A percentile compares a stretch with the other conserved stretches of the same genome.
Evolutionary conservation across 1,140 invertebrate species (phyloP).

Genomic region (Vanessa atalanta): DNA sequence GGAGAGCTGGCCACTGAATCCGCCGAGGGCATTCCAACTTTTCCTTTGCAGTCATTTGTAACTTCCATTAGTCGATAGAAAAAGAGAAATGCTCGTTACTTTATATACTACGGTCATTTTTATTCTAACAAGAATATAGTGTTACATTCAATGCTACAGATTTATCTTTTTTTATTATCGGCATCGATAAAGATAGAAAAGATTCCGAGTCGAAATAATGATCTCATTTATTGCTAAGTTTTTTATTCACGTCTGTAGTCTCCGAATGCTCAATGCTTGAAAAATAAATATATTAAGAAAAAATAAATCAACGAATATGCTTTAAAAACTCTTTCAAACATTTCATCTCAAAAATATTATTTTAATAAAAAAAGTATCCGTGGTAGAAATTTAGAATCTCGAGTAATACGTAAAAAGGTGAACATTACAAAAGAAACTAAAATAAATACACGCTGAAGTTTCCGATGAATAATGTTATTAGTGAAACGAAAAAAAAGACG

Average conservation of each 20-base stretch:
- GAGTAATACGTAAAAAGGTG: background rate
- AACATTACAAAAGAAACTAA: background rate
- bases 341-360: too few species aligned
- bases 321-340: too few species aligned
- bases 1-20: constrained; percentile 22
- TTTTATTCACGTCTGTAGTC: too few species aligned
- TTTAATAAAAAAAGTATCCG: background rate
- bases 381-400: background rate
- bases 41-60: constrained; percentile 29
- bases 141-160: background rate
- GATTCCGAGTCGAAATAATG: too few species aligned
- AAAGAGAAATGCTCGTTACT: constrained; percentile 23
- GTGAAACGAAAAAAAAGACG: background rate
- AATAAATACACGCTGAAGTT: background rate
- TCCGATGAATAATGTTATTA: constrained; percentile 15
- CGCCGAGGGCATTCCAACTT: constrained; percentile 27
- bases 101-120: constrained; percentile 10
- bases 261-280: too few species aligned
- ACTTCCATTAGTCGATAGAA: constrained; percentile 18
- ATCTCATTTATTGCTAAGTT: too few species aligned
- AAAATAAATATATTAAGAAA: too few species aligned
- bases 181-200: too few species aligned
- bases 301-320: too few species aligned
- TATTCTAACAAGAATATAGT: constrained; percentile 1
- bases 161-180: background rate